Percentiles rank a stretch among this genome's conserved stretches.
phyloP scores from a whole-genome alignment of 2,113 vertebrate species.

The Arothron firmamentum region DNA sequence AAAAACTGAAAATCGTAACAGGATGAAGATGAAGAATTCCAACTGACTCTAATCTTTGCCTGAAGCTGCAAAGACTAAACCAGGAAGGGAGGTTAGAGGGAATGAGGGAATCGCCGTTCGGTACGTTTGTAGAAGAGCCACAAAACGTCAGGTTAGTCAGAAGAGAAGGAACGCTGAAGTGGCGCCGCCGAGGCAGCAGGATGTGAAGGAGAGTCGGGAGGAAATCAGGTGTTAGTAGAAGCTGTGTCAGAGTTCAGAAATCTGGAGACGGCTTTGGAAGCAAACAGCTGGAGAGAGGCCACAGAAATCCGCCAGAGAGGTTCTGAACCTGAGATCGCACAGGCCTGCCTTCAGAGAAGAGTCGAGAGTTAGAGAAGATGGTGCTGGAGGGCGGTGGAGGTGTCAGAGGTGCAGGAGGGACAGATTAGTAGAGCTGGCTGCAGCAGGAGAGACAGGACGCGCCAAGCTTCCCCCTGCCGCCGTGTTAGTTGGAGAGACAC shows the following conservation, averaged over 20 bases:
- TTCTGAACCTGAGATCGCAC: constrained; percentile 14
- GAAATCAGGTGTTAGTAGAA: constrained; percentile 66
- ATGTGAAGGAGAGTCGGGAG: constrained; percentile 45
- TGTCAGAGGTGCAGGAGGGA: constrained; percentile 49
- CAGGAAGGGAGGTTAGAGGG: constrained; percentile 30
- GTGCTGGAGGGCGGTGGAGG: constrained; percentile 46
- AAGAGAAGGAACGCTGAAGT: constrained; percentile 36
- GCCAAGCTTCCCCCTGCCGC: constrained; percentile 36
- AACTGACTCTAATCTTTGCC: constrained; percentile 34
- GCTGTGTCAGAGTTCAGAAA: constrained; percentile 53
- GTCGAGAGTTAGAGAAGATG: constrained; percentile 35
- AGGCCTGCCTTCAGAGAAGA: constrained; percentile 31
- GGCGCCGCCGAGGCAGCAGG: constrained; percentile 44
- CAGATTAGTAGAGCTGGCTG: constrained; percentile 67
- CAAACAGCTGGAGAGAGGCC: constrained; percentile 26
- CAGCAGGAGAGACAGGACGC: constrained; percentile 52
- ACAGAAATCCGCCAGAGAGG: constrained; percentile 30
- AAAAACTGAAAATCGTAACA: constrained; percentile 5
- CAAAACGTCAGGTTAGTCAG: constrained; percentile 65
- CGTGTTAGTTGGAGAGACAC: constrained; percentile 79
- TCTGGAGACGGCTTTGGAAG: constrained; percentile 32
- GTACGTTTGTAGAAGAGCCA: constrained; percentile 44
- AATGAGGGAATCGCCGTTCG: constrained; percentile 34
- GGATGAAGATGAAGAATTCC: constrained; percentile 32
- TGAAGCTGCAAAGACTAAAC: constrained; percentile 37